Evolutionary conservation across 2,113 vertebrate species (phyloP), one percentile per base, ranked within the genome.

Genomic region (Rafetus swinhoei): DNA sequence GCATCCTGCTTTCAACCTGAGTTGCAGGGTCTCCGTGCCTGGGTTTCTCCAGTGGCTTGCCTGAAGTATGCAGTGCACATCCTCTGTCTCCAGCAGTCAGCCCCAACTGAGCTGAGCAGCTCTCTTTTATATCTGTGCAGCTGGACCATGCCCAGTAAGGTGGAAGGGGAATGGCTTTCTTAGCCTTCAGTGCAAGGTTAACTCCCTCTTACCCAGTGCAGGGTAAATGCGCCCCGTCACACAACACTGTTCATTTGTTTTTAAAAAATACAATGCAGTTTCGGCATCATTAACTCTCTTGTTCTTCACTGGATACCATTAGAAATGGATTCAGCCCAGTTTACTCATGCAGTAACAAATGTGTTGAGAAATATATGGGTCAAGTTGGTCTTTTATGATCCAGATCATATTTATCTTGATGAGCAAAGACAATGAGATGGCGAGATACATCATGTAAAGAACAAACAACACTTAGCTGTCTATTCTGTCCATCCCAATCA

Each of bases 401-500:
- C 35, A 39, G 87, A 53, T 93, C 50, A 80, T 18, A 90, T 29
- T 56, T 55, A 83, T 57, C 27, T 90, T 65, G 35, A 2, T 86
- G 19, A 72, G 86, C n/a, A 77, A 84, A 90, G 39, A n/a, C 79
- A 82, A 1, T n/a, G 81, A 82, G 45, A 85, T 54, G 74, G 85
- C 79, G 35, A 72, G 62, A 84, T 90, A 86, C 85, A 39, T 56
- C 89, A 87, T 83, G 54, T 88, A 87, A 93, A 89, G 81, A 87
- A 53, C 29, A 83, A 94, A 92, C 9, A 94, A 92, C 9, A 81
- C 29, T 39, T 91, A 92, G 84, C 32, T 59, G 10, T 65, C 50
- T 91, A 60, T 91, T 65, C 29, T 65, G 14, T 93, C 35, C 84
- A 86, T 95, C 95, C 95, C 45, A 45, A 45, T 45, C 45, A 45